Conservation (phyloP, 2,113 vertebrate genomes). For the Indicator maculatus region DNA sequence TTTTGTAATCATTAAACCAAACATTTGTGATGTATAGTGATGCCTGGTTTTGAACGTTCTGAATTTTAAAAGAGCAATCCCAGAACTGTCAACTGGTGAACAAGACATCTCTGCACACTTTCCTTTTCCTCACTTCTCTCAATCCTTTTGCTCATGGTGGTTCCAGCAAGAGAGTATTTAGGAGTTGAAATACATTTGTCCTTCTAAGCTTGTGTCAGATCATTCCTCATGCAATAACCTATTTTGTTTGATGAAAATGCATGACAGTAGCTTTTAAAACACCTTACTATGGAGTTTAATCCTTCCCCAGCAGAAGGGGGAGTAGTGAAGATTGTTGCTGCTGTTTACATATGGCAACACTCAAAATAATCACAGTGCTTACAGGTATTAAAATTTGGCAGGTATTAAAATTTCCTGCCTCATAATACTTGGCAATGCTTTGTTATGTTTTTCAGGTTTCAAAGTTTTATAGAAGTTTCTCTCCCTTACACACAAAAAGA, state of each 20-base stretch:
- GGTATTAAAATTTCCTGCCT: not conserved
- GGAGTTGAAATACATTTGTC: not conserved
- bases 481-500: no score
- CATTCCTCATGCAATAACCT: not conserved
- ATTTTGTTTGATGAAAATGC: conserved; percentile 7
- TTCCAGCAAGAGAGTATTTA: not conserved
- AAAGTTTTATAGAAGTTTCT: not conserved
- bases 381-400: not conserved
- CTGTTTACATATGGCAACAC: not conserved
- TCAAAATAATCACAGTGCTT: not conserved
- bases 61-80: not conserved
- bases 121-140: not conserved
- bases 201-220: not conserved
- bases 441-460: not conserved
- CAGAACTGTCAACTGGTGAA: not conserved
- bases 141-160: not conserved
- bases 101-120: not conserved
- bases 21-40: not conserved
- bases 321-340: not conserved
- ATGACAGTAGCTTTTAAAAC: not conserved
- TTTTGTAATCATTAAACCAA: not conserved
- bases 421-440: not conserved
- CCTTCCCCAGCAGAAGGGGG: not conserved
- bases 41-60: not conserved
- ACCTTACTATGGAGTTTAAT: not conserved